A percentile compares a stretch with the other conserved stretches of the same genome.
Evolutionary conservation across 1,140 invertebrate species (phyloP).

Genomic region (Dolichoris vasculosae): DNA sequence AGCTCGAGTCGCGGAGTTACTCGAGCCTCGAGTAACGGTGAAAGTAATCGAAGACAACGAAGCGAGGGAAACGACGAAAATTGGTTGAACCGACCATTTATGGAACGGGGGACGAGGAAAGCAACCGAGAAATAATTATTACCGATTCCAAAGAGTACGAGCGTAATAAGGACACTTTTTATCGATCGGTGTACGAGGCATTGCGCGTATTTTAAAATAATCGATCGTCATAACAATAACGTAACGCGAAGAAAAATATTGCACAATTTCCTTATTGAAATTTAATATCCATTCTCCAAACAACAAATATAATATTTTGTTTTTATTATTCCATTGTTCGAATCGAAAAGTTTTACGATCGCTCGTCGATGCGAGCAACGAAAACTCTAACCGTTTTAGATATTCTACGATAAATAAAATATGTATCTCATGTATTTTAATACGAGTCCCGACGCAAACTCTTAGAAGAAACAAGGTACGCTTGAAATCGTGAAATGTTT

Average conservation of each 20-base stretch:
- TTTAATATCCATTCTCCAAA: constrained; percentile 15
- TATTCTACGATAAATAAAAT: constrained; percentile 2
- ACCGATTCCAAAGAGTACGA: no score
- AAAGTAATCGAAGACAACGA: no score
- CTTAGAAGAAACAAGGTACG: neutral
- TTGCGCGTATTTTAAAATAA: neutral
- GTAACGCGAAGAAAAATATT: neutral
- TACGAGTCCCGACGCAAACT: constrained; percentile 14
- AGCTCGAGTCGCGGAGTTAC: neutral
- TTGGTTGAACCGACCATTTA: no score
- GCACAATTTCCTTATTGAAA: constrained; percentile 10
- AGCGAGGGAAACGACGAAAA: no score
- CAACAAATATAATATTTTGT: constrained; percentile 13
- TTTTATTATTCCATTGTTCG: constrained; percentile 22
- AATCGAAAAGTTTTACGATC: neutral
- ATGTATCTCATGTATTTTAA: constrained; percentile 21
- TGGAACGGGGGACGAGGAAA: no score
- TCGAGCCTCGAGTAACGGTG: no score
- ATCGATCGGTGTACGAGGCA: neutral
- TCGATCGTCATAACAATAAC: constrained; percentile 21
- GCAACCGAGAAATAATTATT: no score
- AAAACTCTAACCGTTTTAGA: neutral
- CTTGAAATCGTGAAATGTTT: constrained; percentile 32
- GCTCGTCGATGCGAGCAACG: neutral
- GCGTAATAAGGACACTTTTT: neutral